Evolutionary conservation across 2,797 vertebrate genomes (phyloP).

Genomic region (Hyperoplus lanceolatus): DNA sequence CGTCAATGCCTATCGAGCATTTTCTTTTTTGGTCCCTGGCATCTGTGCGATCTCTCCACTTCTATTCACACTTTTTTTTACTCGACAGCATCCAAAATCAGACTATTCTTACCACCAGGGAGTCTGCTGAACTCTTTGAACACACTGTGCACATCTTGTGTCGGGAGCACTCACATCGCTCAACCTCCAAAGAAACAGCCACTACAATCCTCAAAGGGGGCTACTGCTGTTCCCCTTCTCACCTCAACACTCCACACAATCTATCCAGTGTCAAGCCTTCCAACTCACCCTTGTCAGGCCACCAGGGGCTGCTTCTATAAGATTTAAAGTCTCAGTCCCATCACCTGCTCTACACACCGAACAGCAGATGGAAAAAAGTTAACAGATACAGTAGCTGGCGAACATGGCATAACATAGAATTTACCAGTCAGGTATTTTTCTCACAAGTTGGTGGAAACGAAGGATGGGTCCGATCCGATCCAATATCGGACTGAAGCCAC

Average conservation of each 20-base stretch:
- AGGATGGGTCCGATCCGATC: neutral
- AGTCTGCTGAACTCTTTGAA: conserved; percentile 23
- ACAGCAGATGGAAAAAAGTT: neutral
- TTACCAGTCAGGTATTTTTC: neutral
- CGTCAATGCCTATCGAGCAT: neutral
- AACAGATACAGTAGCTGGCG: neutral
- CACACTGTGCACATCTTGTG: conserved; percentile 22
- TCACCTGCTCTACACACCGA: neutral
- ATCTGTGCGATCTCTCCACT: conserved; percentile 17
- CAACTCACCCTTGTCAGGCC: conserved; percentile 8
- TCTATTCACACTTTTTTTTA: conserved; percentile 10
- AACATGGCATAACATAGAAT: neutral
- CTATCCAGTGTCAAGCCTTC: conserved; percentile 16
- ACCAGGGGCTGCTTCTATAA: conserved; percentile 30
- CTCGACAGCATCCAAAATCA: conserved; percentile 12
- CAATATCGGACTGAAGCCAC: too few relatives aligned
- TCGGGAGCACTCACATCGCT: conserved; percentile 23
- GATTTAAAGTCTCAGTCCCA: too few relatives aligned
- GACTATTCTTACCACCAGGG: conserved; percentile 8
- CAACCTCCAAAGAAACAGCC: conserved; percentile 28
- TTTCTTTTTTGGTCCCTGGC: conserved; percentile 6
- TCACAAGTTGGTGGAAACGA: neutral
- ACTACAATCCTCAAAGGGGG: conserved; percentile 10
- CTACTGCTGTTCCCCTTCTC: conserved; percentile 26
- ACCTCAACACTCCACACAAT: conserved; percentile 37